Base-by-base conservation (phyloP, 2,797 vertebrate genomes). In the Anisognathus igniventris region DNA sequence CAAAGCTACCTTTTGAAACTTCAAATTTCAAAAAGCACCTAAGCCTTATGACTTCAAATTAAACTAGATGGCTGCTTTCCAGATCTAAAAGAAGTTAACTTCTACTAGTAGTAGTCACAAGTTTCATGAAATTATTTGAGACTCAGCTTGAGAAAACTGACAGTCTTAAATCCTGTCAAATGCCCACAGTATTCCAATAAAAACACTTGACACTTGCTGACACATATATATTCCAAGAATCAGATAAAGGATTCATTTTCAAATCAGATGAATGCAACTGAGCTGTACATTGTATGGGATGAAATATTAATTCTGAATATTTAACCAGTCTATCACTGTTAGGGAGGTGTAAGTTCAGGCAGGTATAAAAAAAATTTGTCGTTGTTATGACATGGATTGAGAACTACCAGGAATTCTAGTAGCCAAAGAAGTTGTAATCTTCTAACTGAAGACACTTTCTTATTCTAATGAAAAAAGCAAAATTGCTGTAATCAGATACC, bases 1-100 rank as follows among this genome's bases (percentile, higher is more conserved):
- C n/a, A 81, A 89, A 89, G n/a, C 11, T 74, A 68, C 19, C 21
- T 87, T 90, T 75, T 30, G 42, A 94, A 91, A 93, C 16, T 53
- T 88, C 27, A 33, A 0, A 42, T 88, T 86, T 87, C 62, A 85
- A 88, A 92, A 28, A 24, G 1, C 15, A 58, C 39, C 16, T 66
- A 44, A 73, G 6, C n/a, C 27, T 12, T 70, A 5, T 42, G 56
- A 42, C 67, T 70, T 87, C 56, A 54, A 30, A 54, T 82, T 79
- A 82, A 78, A 76, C 56, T 73, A 61, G 35, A n/a, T 6, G 70
- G 35, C 10, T 93, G 28, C 42, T 51, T 66, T 40, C 4, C 24
- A 68, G 19, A 57, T 68, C 30, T 51, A 54, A 79, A 90, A 85
- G 39, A 73, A 62, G 28, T 42, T 77, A 90, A 77, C 28, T 79